These are phyloP conservation scores for Ferdinandea cuprea DNA, from an alignment of 2,888 invertebrate species.

Conservation along the genomic window DNA sequence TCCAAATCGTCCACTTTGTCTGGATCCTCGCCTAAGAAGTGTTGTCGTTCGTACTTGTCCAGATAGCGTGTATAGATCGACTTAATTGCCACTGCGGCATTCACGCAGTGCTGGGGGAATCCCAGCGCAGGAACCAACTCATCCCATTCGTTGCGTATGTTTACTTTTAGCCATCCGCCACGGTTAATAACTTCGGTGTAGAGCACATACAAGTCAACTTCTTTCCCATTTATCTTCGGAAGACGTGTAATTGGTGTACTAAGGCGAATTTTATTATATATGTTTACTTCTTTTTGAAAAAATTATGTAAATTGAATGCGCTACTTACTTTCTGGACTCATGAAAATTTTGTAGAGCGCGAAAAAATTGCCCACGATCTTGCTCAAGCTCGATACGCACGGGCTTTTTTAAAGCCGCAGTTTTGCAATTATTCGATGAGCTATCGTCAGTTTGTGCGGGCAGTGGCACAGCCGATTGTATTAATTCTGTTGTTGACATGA, in stretches of 20 bases:
- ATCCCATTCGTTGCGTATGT: slow-evolving; percentile 94
- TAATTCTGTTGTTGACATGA: slow-evolving; percentile 77
- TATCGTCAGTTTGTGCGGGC: slow-evolving; percentile 73
- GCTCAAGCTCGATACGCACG: slow-evolving; percentile 72
- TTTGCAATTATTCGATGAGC: slow-evolving; percentile 43
- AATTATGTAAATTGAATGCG: no score
- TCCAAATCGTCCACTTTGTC: slow-evolving; percentile 90
- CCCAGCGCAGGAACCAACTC: slow-evolving; percentile 90
- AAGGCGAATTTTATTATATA: no score
- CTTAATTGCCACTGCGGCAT: slow-evolving; percentile 93
- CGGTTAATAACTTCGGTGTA: slow-evolving; percentile 95
- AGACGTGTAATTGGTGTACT: slow-evolving; percentile 86
- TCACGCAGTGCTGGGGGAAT: slow-evolving; percentile 93
- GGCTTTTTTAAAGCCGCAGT: slow-evolving; percentile 33
- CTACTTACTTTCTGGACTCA: slow-evolving; percentile 94
- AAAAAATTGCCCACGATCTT: slow-evolving; percentile 80
- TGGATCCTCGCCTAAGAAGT: slow-evolving; percentile 94
- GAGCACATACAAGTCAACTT: slow-evolving; percentile 95
- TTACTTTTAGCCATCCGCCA: slow-evolving; percentile 98
- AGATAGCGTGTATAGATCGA: slow-evolving; percentile 92
- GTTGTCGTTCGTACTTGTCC: slow-evolving; percentile 95
- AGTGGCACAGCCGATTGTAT: slow-evolving; percentile 75
- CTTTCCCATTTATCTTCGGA: slow-evolving; percentile 93
- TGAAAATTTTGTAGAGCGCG: slow-evolving; percentile 94
- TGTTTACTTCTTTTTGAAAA: no score